These are phyloP conservation scores for Salarias fasciatus DNA, from an alignment of 2,797 vertebrate species.

Conservation along the genomic window DNA sequence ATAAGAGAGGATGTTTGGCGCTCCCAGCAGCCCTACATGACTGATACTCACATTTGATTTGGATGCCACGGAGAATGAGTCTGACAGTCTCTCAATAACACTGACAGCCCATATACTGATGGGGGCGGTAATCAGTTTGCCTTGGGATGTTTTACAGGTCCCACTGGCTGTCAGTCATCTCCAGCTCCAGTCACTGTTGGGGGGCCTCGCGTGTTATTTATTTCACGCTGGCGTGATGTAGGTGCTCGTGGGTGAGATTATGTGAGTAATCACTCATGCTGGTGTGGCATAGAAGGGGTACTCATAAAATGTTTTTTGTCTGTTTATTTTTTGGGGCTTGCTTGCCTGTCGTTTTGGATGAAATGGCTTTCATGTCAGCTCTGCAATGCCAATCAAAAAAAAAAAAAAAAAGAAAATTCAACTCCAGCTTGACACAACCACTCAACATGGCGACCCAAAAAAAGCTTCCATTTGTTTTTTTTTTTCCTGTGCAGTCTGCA, in stretches of 20 bases:
- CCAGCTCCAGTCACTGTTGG: constrained; percentile 35
- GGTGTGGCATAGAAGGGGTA: constrained; percentile 37
- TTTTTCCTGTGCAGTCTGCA: constrained; percentile 21
- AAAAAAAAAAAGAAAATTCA: too few species aligned
- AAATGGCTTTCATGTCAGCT: constrained; percentile 22
- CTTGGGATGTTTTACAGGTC: constrained; percentile 76
- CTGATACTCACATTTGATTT: constrained; percentile 78
- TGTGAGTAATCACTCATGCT: constrained; percentile 56
- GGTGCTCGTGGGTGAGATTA: constrained; percentile 44
- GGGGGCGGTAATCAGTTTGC: constrained; percentile 68
- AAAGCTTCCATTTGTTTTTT: background rate
- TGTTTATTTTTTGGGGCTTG: constrained; percentile 4
- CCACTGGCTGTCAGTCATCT: constrained; percentile 70
- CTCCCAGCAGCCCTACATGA: constrained; percentile 66
- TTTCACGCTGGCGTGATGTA: constrained; percentile 33
- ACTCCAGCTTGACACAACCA: constrained; percentile 22
- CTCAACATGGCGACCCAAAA: constrained; percentile 17
- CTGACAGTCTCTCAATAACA: constrained; percentile 78
- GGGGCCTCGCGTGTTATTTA: constrained; percentile 48
- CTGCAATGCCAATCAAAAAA: too few species aligned
- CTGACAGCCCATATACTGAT: constrained; percentile 68
- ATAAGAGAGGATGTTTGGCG: constrained; percentile 69
- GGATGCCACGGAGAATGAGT: constrained; percentile 63
- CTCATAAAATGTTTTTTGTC: constrained; percentile 27
- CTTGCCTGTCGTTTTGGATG: constrained; percentile 10